Percentiles rank a stretch among this genome's conserved stretches.
Evolutionary conservation across 92 coral and sea anemone genomes (phyloP).

Genomic region (Palythoa grandis): DNA sequence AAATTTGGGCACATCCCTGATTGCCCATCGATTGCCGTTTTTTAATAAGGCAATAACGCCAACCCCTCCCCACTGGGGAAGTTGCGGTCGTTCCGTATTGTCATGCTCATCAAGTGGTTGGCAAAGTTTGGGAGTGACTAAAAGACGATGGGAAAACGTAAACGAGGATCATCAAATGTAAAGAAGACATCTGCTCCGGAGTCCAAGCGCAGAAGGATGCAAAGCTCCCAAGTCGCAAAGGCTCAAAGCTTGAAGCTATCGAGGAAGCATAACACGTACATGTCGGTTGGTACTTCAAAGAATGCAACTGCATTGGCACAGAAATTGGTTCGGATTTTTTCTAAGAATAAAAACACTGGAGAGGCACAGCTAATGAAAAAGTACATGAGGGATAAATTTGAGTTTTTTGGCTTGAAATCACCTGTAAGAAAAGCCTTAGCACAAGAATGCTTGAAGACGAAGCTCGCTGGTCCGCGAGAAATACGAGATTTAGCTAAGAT

Average conservation of each 20-base stretch:
- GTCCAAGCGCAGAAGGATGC: conserved; percentile 16
- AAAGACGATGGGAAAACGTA: conserved; percentile 19
- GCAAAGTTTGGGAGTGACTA: neutral
- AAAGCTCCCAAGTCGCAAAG: neutral
- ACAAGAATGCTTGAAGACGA: conserved; percentile 64
- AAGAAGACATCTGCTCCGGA: neutral
- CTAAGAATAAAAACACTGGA: conserved; percentile 62
- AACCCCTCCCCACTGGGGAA: no score
- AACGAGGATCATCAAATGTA: conserved; percentile 1
- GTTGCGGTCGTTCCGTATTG: no score
- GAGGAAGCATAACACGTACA: neutral
- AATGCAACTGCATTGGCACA: conserved; percentile 46
- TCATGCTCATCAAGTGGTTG: no score
- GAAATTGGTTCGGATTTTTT: conserved; percentile 58
- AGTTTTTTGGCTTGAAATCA: conserved; percentile 84
- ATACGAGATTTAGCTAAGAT: conserved; percentile 63
- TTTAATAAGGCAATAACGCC: no score
- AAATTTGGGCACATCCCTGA: no score
- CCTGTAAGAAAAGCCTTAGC: conserved; percentile 70
- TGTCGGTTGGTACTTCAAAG: conserved; percentile 15
- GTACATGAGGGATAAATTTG: conserved; percentile 92
- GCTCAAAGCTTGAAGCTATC: neutral
- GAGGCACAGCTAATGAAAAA: conserved; percentile 84
- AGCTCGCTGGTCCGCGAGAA: conserved; percentile 49
- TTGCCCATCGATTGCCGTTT: no score